Percentiles rank a stretch among this genome's conserved stretches.
Conservation (phyloP, 2,888 invertebrate genomes). For the Andricus quercusramuli region DNA sequence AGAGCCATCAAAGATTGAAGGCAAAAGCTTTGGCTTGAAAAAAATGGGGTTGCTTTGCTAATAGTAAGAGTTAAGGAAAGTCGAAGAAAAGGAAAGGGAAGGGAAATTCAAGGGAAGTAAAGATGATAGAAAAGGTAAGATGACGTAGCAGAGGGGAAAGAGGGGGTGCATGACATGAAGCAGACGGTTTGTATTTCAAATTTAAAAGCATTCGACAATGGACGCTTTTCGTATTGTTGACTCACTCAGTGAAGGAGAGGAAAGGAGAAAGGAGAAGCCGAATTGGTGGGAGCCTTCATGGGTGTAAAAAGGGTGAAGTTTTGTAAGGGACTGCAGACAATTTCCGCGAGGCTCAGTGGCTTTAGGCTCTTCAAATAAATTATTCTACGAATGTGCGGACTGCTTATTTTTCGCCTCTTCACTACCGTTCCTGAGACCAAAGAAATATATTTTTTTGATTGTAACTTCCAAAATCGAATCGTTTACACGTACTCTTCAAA, state of each 20-base stretch:
- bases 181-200: conserved; percentile 77
- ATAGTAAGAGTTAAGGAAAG: conserved; percentile 40
- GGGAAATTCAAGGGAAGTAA: conserved; percentile 43
- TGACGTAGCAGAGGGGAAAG: conserved; percentile 46
- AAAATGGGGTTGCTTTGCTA: conserved; percentile 6
- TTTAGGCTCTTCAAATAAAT: conserved; percentile 72
- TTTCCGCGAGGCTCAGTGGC: conserved; percentile 73
- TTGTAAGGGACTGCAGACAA: conserved; percentile 74
- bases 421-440: conserved; percentile 12
- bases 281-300: conserved; percentile 51
- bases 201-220: conserved; percentile 78
- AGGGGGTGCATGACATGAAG: conserved; percentile 62
- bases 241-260: conserved; percentile 63
- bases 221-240: conserved; percentile 75
- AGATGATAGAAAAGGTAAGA: conserved; percentile 40
- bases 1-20: too few relatives aligned
- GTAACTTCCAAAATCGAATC: not conserved
- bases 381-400: conserved; percentile 70
- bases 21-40: not conserved
- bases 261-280: conserved; percentile 56
- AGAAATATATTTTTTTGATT: conserved; percentile 15
- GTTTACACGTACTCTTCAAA: not conserved
- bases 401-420: conserved; percentile 68
- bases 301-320: conserved; percentile 62
- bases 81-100: conserved; percentile 41